Conservation (phyloP, 2,888 invertebrate genomes). For the Amiota communis region DNA sequence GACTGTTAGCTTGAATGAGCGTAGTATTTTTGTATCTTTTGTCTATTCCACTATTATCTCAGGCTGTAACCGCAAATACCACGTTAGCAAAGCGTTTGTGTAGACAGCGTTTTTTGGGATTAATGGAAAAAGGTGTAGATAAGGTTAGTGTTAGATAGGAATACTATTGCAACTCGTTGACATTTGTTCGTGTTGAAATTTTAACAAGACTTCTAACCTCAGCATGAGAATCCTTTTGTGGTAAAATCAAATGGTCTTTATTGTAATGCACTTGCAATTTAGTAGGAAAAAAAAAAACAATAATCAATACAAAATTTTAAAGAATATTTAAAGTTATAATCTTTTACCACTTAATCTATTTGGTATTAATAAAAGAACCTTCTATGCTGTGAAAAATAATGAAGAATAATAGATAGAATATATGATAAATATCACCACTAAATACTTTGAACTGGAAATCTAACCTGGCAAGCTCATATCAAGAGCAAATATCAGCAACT, state of each 20-base stretch:
- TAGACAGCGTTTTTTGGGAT: not conserved
- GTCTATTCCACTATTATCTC: not conserved
- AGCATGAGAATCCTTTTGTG: not conserved
- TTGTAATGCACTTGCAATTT: too few species aligned
- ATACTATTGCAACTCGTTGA: not conserved
- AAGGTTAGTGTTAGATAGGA: not conserved
- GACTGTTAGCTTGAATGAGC: not conserved
- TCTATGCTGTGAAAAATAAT: too few species aligned
- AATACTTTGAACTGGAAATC: too few species aligned
- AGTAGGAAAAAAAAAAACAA: too few species aligned
- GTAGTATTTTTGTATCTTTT: not conserved
- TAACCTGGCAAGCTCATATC: too few species aligned
- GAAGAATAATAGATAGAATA: too few species aligned
- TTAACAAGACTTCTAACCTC: conserved; percentile 11
- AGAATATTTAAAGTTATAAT: too few species aligned
- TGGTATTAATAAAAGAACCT: too few species aligned
- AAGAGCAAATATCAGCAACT: too few species aligned
- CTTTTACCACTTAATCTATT: too few species aligned
- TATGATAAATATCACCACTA: too few species aligned
- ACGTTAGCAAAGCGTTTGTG: conserved; percentile 6
- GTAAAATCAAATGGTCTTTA: not conserved
- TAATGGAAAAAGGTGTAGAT: not conserved
- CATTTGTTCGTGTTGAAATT: conserved; percentile 17
- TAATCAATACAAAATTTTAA: too few species aligned
- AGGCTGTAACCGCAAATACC: conserved; percentile 20